Evolutionary conservation across 2,888 invertebrate species (phyloP), one percentile per base, ranked within the genome.

Genomic region (Amiota communis): DNA sequence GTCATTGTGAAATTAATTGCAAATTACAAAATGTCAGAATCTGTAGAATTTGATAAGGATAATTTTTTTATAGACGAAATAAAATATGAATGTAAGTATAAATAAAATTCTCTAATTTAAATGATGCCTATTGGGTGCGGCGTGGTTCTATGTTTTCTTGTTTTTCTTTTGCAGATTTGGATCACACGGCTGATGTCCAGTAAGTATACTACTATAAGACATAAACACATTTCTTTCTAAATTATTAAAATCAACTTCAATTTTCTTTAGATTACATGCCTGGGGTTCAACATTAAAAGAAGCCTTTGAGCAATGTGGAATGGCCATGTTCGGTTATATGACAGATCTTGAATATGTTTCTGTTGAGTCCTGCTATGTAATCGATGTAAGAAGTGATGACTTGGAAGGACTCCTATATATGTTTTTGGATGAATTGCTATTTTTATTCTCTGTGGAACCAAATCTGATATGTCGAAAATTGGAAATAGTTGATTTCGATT

Each of bases 141-240:
- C 10, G 15, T 23, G 1, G 6, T 6, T 23, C 23, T 23, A 23
- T 36, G 36, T 2, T 74, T 68, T 70, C 70, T 75, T 49, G 64
- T 15, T 23, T 23, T 23, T 12, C 1, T 81, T 76, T 81, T 76
- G 74, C 91, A 97, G 97, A 96, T 92, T 91, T 99, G 89, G 99
- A 99, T 88, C 98, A 99, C 88, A 98, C 98, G 48, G 98, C 99
- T 17, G 99, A 99, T 91, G 96, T 99, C n/a, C 99, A 99, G 96
- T 97, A 92, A 95, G 96, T 94, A 86, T 72, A 67, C 59, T 1
- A 20, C 17, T n/a, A n/a, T n/a, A n/a, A n/a, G n/a, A 59, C 15
- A 8, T 17, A 23, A 36, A 4, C 4, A 36, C 8, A 36, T 6
- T 36, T 2, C 36, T 36, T n/a, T 48, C 11, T 46, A 56, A 71